Evolutionary conservation across 2,797 vertebrate genomes (phyloP), one percentile per base, ranked within the genome.

Genomic region (Ctenosaura bakeri): DNA sequence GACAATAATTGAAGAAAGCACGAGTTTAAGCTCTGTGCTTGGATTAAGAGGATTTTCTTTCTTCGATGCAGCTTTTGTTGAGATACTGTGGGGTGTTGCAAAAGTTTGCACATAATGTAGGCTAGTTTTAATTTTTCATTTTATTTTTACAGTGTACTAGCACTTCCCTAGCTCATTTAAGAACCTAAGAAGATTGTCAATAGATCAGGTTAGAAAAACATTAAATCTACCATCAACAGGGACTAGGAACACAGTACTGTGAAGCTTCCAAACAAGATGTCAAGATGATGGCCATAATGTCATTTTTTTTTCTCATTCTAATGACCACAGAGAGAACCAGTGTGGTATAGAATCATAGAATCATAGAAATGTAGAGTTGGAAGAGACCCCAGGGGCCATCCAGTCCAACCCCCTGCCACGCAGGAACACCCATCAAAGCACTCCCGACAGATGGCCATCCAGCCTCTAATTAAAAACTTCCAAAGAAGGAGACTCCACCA

Each of bases 31-130:
- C 54, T 94, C 83, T 91, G 88, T 56, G 90, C 90, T 94, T 88
- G 90, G 94, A 95, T 95, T 95, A 96, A 88, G 66, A 52, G 91
- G 94, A 88, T 93, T 95, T 94, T 94, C 10, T 79, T 92, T 73
- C 73, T 76, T 71, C 56, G 82, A 91, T 54, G 24, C 4, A 29
- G 50, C 38, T 83, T 83, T 50, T 9, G 38, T 76, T 62, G 66
- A 18, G n/a, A 0, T 16, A 6, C 52, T 42, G 22, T 1, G 22
- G 0, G 32, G 50, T 42, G 16, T 1, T 3, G 1, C 4, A 16
- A 56, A 64, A 16, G 9, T 71, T 29, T 52, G 24, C 29, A 85
- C 32, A 13, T 69, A 32, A 10, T 32, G 66, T 22, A 62, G 59
- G 20, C 59, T 20, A 13, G 20, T 62, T 62, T 22, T 6, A 14